phyloP scores from a whole-genome alignment of 2,113 vertebrate species.

The Catharus minimus region DNA sequence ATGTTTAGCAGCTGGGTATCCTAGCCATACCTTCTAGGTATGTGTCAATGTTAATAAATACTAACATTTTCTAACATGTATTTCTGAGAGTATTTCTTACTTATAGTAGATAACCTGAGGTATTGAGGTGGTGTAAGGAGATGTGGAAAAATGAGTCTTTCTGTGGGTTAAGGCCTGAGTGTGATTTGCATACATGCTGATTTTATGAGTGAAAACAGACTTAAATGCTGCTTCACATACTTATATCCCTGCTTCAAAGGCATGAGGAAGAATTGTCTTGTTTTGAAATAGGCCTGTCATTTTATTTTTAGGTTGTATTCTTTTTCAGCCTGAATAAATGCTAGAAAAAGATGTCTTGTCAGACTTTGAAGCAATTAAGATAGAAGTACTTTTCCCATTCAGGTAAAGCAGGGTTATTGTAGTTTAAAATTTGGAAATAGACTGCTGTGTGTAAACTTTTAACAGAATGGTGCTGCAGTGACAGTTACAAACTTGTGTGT shows the following conservation, averaged over 20 bases:
- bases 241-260: background rate
- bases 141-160: background rate
- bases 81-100: background rate
- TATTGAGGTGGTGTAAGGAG: background rate
- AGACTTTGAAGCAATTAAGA: background rate
- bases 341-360: background rate
- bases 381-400: background rate
- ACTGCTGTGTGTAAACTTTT: background rate
- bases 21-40: background rate
- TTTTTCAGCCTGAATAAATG: background rate
- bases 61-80: background rate
- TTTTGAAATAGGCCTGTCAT: background rate
- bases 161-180: background rate
- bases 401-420: background rate
- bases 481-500: background rate
- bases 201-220: background rate
- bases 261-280: background rate
- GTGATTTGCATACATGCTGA: background rate
- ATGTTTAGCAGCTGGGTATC: background rate
- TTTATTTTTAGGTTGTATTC: background rate
- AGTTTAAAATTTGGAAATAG: background rate
- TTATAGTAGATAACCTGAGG: background rate
- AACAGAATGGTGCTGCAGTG: background rate
- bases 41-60: background rate
- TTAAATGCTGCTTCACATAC: background rate